phyloP scores from a whole-genome alignment of 2,888 invertebrate species.

The Microctonus hyperodae region DNA sequence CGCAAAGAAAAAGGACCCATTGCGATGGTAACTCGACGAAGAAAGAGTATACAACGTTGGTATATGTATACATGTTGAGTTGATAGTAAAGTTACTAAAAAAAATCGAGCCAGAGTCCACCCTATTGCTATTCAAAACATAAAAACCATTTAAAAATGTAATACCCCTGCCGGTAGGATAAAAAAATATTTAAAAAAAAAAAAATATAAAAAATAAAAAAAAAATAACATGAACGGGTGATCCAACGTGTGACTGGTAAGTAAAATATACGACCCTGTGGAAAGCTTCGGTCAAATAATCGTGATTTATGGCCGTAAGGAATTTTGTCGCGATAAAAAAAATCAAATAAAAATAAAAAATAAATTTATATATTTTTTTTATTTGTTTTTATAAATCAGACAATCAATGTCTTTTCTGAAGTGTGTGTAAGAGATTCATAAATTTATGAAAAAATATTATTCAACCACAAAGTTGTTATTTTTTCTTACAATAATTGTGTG shows the following conservation, averaged over 20 bases:
- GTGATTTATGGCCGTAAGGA: slow-evolving; percentile 62
- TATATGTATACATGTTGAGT: background rate
- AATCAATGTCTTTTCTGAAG: background rate
- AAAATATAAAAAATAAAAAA: slow-evolving; percentile 30
- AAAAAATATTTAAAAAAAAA: slow-evolving; percentile 31
- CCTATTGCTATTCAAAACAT: slow-evolving; percentile 63
- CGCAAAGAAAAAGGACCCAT: no score
- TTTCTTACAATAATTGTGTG: background rate
- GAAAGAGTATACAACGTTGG: background rate
- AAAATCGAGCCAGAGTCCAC: slow-evolving; percentile 26
- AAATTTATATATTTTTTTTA: background rate
- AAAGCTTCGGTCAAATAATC: slow-evolving; percentile 63
- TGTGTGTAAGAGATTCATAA: no score
- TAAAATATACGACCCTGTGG: slow-evolving; percentile 62
- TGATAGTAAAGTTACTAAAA: slow-evolving; percentile 10
- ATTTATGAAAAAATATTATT: no score
- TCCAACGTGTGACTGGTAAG: slow-evolving; percentile 62
- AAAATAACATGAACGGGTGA: slow-evolving; percentile 48
- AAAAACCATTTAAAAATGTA: slow-evolving; percentile 64
- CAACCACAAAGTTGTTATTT: background rate
- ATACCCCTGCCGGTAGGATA: slow-evolving; percentile 51
- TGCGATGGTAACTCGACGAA: background rate
- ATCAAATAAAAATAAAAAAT: slow-evolving; percentile 9
- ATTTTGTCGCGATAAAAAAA: slow-evolving; percentile 42
- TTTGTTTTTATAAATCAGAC: background rate